These are phyloP conservation scores for Phyllopteryx taeniolatus DNA, from an alignment of 2,113 vertebrate species.

Conservation along the genomic window DNA sequence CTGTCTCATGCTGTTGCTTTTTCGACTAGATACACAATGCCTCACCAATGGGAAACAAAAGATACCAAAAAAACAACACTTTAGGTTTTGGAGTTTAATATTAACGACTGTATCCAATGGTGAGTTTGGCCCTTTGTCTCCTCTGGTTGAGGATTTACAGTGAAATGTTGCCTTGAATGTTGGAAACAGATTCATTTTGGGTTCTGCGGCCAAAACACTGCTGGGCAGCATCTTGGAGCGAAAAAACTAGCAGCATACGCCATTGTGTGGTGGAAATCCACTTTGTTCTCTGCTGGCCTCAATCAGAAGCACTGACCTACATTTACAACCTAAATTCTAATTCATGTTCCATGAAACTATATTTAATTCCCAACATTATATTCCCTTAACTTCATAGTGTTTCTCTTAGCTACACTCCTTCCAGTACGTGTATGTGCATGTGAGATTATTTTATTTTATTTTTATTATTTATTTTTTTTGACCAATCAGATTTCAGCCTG, in stretches of 20 bases:
- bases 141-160: background rate
- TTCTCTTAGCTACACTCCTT: no score
- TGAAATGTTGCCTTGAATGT: background rate
- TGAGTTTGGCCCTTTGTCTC: slow-evolving; percentile 16
- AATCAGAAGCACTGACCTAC: background rate
- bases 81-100: background rate
- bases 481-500: no score
- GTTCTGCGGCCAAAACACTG: no score
- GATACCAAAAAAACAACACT: background rate
- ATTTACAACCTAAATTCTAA: background rate
- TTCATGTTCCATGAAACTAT: background rate
- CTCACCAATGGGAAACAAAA: background rate
- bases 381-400: no score
- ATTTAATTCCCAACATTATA: background rate
- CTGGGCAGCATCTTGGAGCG: no score
- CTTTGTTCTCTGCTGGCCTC: background rate
- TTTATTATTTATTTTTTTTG: no score
- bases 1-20: background rate
- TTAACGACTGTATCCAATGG: background rate
- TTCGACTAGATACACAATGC: background rate
- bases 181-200: background rate
- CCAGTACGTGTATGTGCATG: no score
- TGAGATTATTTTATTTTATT: no score
- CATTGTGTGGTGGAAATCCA: background rate
- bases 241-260: background rate